A percentile compares a stretch with the other conserved stretches of the same genome.
Conservation (phyloP, 2,797 vertebrate species). For the Hyperoplus lanceolatus region DNA sequence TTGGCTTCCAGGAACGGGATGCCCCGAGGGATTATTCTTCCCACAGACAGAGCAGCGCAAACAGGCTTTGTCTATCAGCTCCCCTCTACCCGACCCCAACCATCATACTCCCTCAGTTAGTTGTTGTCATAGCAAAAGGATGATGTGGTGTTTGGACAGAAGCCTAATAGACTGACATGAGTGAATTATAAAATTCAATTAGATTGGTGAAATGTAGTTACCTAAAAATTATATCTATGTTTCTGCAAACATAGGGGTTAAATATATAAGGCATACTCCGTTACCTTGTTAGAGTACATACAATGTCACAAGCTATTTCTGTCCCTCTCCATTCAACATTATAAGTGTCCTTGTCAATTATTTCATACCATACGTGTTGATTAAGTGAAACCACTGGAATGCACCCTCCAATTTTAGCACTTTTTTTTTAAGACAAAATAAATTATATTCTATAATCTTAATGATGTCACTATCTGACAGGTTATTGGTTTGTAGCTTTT, state of each 20-base stretch:
- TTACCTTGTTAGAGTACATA: neutral
- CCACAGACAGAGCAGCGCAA: slow-evolving; percentile 37
- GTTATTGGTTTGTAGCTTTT: neutral
- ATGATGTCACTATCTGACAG: neutral
- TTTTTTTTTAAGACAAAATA: neutral
- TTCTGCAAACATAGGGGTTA: slow-evolving; percentile 1
- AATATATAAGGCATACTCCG: neutral
- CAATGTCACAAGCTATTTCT: slow-evolving; percentile 28
- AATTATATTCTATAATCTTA: too few species aligned
- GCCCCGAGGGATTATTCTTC: slow-evolving; percentile 50
- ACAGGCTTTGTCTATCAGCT: slow-evolving; percentile 41
- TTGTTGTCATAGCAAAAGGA: slow-evolving; percentile 24
- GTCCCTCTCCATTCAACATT: slow-evolving; percentile 27
- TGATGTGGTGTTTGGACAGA: neutral
- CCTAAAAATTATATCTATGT: slow-evolving; percentile 6
- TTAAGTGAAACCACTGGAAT: slow-evolving; percentile 27
- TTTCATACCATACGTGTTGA: slow-evolving; percentile 30
- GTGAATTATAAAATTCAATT: slow-evolving; percentile 10
- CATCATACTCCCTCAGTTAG: slow-evolving; percentile 20
- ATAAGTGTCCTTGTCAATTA: slow-evolving; percentile 34
- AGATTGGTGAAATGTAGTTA: slow-evolving; percentile 5
- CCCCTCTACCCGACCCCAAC: slow-evolving; percentile 11
- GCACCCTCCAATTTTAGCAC: slow-evolving; percentile 12
- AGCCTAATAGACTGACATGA: neutral
- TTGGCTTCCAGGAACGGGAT: slow-evolving; percentile 48